Conservation (phyloP, 2,888 invertebrate genomes). For the Spisula subtruncata region DNA sequence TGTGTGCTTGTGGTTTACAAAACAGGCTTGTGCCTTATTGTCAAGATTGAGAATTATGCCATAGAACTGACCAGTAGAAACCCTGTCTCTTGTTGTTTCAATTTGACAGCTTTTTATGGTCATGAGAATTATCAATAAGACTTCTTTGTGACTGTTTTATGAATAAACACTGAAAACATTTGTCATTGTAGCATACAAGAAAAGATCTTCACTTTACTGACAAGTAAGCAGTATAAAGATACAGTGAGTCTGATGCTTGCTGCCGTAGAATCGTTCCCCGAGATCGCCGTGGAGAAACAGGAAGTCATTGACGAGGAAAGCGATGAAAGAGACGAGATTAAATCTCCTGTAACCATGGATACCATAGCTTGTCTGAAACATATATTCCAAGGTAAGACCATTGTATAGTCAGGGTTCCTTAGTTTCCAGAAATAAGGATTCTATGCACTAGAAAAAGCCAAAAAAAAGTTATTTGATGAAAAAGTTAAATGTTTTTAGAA, state of each 20-base stretch:
- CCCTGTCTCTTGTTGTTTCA: too few species aligned
- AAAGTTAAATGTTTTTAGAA: too few species aligned
- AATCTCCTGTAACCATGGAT: conserved; percentile 45
- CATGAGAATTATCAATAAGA: not conserved
- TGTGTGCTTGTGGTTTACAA: too few species aligned
- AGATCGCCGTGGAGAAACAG: conserved; percentile 60
- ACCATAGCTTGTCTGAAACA: conserved; percentile 63
- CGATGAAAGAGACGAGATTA: conserved; percentile 45
- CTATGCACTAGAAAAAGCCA: too few species aligned
- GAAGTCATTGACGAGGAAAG: not conserved
- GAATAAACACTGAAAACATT: too few species aligned
- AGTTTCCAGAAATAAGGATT: too few species aligned
- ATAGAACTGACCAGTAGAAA: too few species aligned
- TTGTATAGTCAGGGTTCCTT: too few species aligned
- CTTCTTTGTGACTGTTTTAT: not conserved
- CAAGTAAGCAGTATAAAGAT: conserved; percentile 74
- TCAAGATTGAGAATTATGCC: too few species aligned
- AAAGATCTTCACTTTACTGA: conserved; percentile 75
- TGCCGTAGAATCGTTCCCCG: conserved; percentile 81
- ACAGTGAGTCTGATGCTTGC: conserved; percentile 78
- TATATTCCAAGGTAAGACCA: conserved; percentile 61
- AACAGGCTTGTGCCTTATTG: too few species aligned
- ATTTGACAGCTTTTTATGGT: not conserved
- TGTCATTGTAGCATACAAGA: conserved; percentile 75
- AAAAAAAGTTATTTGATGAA: too few species aligned